Evolutionary conservation across 2,113 vertebrate genomes (phyloP).

Genomic region (Pontoporia blainvillei): DNA sequence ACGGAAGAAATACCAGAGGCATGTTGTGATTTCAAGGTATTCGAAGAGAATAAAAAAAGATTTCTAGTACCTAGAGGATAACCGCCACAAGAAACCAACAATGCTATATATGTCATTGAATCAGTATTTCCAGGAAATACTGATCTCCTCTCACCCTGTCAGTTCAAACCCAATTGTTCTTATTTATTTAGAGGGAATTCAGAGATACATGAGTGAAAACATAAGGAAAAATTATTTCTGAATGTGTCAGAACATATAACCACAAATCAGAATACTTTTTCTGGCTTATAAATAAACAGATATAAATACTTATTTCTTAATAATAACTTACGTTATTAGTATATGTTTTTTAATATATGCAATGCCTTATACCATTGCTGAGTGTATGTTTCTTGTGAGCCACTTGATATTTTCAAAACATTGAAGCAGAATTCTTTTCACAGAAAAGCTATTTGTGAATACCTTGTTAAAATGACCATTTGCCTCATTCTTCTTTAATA

Average conservation of each 20-base stretch:
- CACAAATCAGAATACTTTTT: background rate
- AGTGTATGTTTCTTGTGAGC: background rate
- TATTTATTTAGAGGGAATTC: background rate
- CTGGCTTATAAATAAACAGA: background rate
- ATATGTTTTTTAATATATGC: background rate
- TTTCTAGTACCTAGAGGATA: background rate
- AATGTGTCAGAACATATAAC: background rate
- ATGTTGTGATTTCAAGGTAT: background rate
- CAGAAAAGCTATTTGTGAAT: background rate
- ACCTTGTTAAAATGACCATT: constrained; percentile 18
- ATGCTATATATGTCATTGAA: background rate
- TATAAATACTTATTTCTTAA: background rate
- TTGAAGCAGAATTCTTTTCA: background rate
- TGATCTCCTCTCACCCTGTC: background rate
- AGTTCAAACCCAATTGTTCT: background rate
- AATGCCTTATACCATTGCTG: background rate
- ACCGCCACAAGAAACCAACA: background rate
- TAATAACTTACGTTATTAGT: background rate
- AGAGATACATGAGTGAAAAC: background rate
- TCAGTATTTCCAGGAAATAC: background rate
- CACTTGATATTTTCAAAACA: constrained; percentile 8
- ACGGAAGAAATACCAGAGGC: background rate
- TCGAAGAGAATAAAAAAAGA: background rate
- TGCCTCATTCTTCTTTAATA: background rate
- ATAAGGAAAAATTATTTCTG: background rate